Conservation (phyloP, 2,113 vertebrate genomes). For the Dolichotis patagonum region DNA sequence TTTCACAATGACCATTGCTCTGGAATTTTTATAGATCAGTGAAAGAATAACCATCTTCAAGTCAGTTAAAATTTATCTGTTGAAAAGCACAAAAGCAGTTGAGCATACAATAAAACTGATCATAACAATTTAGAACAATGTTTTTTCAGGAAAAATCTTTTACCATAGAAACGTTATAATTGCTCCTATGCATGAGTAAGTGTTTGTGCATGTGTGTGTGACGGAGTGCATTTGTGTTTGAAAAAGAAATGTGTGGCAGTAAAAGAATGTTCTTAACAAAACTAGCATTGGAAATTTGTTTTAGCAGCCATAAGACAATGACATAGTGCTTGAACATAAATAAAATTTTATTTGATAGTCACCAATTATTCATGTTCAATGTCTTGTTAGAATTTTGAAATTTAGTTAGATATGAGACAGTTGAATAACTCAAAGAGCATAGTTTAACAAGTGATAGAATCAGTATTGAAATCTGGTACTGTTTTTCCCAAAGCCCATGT, state of each 20-base stretch:
- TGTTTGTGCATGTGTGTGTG: neutral
- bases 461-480: neutral
- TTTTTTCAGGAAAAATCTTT: neutral
- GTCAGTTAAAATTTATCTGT: neutral
- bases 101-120: neutral
- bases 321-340: neutral
- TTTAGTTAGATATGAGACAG: neutral
- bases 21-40: neutral
- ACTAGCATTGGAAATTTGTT: neutral
- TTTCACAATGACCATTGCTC: neutral
- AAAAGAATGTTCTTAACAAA: neutral
- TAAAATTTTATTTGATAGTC: neutral
- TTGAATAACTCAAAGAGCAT: neutral
- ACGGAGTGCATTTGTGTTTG: neutral
- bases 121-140: neutral
- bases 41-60: neutral
- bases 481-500: neutral
- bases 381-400: neutral
- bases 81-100: neutral
- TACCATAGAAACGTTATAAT: too few species aligned
- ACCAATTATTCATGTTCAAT: neutral
- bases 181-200: accelerated
- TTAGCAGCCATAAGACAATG: neutral
- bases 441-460: neutral
- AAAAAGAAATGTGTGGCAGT: neutral